phyloP scores from a whole-genome alignment of 23 tunicate genomes.

The Halocynthia roretzi region DNA sequence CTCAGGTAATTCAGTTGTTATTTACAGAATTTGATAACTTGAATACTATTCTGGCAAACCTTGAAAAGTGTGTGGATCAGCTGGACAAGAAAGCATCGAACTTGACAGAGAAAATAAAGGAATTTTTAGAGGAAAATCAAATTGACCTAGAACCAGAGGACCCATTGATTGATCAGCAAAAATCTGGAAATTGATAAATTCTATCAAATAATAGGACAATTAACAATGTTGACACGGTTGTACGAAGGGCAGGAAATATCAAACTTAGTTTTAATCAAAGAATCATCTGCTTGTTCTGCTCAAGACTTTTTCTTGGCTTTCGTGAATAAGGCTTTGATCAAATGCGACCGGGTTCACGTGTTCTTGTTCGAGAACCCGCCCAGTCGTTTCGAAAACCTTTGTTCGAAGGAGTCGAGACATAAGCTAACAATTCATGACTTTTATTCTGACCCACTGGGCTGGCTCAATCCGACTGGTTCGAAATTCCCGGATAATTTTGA shows the following conservation, averaged over 20 bases:
- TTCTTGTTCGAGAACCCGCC: slow-evolving; percentile 15
- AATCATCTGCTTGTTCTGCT: too few relatives aligned
- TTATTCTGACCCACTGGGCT: slow-evolving; percentile 16
- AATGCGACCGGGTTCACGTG: slow-evolving; percentile 5
- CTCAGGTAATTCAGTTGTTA: too few relatives aligned
- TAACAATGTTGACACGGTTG: too few relatives aligned
- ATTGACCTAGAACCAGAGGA: neutral
- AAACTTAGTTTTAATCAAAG: too few relatives aligned
- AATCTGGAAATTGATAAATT: too few relatives aligned
- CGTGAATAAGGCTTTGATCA: neutral
- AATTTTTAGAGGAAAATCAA: slow-evolving; percentile 5
- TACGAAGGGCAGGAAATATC: too few relatives aligned
- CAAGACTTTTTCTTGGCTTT: neutral
- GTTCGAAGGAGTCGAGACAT: neutral
- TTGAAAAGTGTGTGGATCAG: slow-evolving; percentile 18
- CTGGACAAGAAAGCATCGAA: slow-evolving; percentile 18
- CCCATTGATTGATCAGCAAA: too few relatives aligned
- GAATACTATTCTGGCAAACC: slow-evolving; percentile 2
- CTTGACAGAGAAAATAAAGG: slow-evolving; percentile 18
- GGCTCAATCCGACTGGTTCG: neutral
- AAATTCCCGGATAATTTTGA: neutral
- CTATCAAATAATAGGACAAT: too few relatives aligned
- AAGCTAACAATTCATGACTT: slow-evolving; percentile 10
- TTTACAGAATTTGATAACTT: slow-evolving; percentile 7
- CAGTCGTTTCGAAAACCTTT: neutral